Conservation (phyloP, 1,140 invertebrate genomes). For the Globodera rostochiensis region DNA sequence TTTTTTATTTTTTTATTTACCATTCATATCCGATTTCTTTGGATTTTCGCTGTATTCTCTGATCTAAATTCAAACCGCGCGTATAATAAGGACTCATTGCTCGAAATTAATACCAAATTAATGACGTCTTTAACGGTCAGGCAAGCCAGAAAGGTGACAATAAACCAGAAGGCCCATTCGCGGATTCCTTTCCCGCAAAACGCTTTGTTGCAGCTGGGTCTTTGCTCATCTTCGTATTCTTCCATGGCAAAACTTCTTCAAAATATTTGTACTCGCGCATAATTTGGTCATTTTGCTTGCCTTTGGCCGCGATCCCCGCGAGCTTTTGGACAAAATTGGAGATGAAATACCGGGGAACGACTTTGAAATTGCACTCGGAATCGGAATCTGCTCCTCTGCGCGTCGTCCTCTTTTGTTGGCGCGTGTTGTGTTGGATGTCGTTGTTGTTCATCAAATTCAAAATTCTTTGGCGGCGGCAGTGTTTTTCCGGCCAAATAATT, state of each 20-base stretch:
- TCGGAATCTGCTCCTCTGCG: background rate
- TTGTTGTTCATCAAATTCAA: too few species aligned
- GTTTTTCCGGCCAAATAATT: background rate
- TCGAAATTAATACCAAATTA: conserved; percentile 50
- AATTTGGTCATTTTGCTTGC: background rate
- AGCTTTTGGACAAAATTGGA: background rate
- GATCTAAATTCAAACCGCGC: conserved; percentile 27
- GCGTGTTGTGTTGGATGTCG: too few species aligned
- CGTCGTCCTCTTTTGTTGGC: background rate
- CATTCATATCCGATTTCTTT: conserved; percentile 56
- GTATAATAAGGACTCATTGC: background rate
- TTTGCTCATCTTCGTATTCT: conserved; percentile 33
- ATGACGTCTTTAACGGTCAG: conserved; percentile 62
- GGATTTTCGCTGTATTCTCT: conserved; percentile 48
- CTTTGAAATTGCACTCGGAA: background rate
- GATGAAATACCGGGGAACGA: background rate
- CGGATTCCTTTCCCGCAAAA: conserved; percentile 49
- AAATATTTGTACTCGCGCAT: background rate
- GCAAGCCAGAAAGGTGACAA: conserved; percentile 58
- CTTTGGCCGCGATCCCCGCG: too few species aligned
- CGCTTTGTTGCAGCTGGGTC: conserved; percentile 36
- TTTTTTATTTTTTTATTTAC: conserved; percentile 1
- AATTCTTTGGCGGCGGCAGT: background rate
- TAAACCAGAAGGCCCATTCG: conserved; percentile 62
- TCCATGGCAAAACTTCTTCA: conserved; percentile 16